Evolutionary conservation across 2,888 invertebrate species (phyloP), one percentile per base, ranked within the genome.

Genomic region (Ectemnius continuus): DNA sequence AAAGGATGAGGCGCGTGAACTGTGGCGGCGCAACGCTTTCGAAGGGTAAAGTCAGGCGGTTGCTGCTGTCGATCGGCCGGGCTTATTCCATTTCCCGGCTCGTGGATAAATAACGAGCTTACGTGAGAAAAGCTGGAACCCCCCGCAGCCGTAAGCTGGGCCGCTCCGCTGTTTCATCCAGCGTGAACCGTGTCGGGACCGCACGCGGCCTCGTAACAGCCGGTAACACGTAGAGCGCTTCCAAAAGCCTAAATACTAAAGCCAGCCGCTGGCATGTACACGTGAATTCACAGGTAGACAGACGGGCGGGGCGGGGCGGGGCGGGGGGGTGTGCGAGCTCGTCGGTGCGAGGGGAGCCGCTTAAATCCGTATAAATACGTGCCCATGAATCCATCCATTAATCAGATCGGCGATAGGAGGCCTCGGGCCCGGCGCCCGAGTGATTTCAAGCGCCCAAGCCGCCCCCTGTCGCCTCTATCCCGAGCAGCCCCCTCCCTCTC

Each of bases 351-450:
- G 63, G 46, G 61, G 48, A 75, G 66, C 61, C 82, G 83, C 83
- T 83, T 82, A 79, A 83, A 85, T 83, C 84, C 83, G 73, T 82
- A 77, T 83, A 83, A 84, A 84, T 83, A 83, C 80, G 81, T 74
- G 77, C 84, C 78, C 81, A 81, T 75, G 84, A 85, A 86, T 86
- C 86, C 86, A 80, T 84, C 87, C 85, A 88, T 88, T 88, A 87
- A 88, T 88, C 87, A 88, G 88, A 86, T 88, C 80, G 85, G 82
- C 84, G 86, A 86, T 85, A 85, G 85, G 80, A 81, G 62, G 56
- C 59, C 61, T 73, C 63, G 74, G 66, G 66, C 75, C 67, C 73
- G 78, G 70, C 70, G 81, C 73, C 71, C 80, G 78, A 83, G 80
- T 84, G 83, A 83, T 83, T 83, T 83, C 65, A 65, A 76, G 48